Evolutionary conservation across 53 echinoderm and acorn worm species (phyloP).

Genomic region (Temnopleurus reevesii): DNA sequence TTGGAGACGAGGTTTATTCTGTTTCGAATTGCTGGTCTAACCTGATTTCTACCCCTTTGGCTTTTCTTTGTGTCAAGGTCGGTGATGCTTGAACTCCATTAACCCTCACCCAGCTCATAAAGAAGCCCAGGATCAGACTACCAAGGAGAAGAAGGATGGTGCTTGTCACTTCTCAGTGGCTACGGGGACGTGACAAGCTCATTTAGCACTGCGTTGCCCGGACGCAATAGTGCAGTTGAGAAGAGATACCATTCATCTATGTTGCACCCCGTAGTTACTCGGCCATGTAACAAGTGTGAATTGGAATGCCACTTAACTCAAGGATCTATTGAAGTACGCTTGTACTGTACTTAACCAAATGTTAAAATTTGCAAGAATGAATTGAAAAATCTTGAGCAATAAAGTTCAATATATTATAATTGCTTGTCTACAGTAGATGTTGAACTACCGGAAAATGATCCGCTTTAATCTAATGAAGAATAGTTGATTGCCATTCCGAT

Average conservation of each 20-base stretch:
- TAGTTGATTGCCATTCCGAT: too few relatives aligned
- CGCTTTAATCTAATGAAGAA: too few relatives aligned
- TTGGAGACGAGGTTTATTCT: background rate
- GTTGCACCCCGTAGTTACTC: background rate
- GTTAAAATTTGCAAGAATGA: background rate
- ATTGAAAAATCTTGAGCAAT: background rate
- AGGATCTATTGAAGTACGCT: background rate
- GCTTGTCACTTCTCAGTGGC: conserved; percentile 21
- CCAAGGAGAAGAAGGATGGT: conserved; percentile 19
- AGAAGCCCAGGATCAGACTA: conserved; percentile 30
- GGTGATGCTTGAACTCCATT: conserved; percentile 49
- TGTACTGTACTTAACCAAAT: background rate
- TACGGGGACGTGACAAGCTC: conserved; percentile 15
- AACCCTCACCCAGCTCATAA: conserved; percentile 33
- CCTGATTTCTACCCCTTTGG: conserved; percentile 49
- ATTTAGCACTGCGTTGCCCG: conserved; percentile 12
- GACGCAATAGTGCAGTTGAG: background rate
- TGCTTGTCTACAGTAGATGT: conserved; percentile 29
- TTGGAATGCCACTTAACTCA: background rate
- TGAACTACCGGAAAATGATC: background rate
- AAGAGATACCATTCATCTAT: conserved; percentile 7
- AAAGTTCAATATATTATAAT: background rate
- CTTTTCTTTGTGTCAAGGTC: conserved; percentile 57
- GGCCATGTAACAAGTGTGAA: background rate
- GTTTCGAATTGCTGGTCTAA: conserved; percentile 53